These are phyloP conservation scores for Papilio demoleus DNA, from an alignment of 2,888 invertebrate genomes.

Conservation along the genomic window DNA sequence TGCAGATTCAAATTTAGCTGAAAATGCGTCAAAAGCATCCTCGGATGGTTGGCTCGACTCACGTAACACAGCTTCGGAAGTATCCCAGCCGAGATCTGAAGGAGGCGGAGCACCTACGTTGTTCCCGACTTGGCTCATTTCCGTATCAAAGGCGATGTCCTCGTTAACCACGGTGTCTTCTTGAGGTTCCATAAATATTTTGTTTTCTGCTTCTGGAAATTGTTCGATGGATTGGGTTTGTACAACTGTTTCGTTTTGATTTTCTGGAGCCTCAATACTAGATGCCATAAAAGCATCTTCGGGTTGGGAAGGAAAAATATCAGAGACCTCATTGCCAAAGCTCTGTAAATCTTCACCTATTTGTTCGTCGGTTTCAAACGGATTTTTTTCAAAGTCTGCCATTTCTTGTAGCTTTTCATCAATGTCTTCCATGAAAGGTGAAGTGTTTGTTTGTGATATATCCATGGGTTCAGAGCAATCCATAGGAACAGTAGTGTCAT, in stretches of 20 bases:
- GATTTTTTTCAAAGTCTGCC: slow-evolving; percentile 64
- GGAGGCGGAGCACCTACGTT: background rate
- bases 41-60: slow-evolving; percentile 67
- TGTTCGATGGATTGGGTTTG: slow-evolving; percentile 36
- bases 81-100: slow-evolving; percentile 61
- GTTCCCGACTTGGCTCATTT: background rate
- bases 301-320: slow-evolving; percentile 57
- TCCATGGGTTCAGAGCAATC: slow-evolving; percentile 67
- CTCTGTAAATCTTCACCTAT: slow-evolving; percentile 45
- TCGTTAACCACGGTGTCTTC: background rate
- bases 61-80: slow-evolving; percentile 61
- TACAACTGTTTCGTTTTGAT: slow-evolving; percentile 47
- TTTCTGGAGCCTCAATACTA: slow-evolving; percentile 46
- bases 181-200: slow-evolving; percentile 5
- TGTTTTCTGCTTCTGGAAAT: slow-evolving; percentile 5
- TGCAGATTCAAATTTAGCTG: slow-evolving; percentile 93
- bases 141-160: background rate
- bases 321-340: slow-evolving; percentile 48
- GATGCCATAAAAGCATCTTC: slow-evolving; percentile 53
- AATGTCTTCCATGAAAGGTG: slow-evolving; percentile 63
- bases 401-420: slow-evolving; percentile 52
- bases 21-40: slow-evolving; percentile 92
- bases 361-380: slow-evolving; percentile 60
- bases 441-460: slow-evolving; percentile 54
- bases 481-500: slow-evolving; percentile 59